These are phyloP conservation scores for human (Homo sapiens) DNA, from an alignment of 2,113 vertebrate species.

Conservation along the genomic window GRCh38 chr5:167654001-167654500, in stretches of 20 bases:
- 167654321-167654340: fast-evolving
- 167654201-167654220: neutral
- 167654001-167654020: neutral
- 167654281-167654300: neutral
- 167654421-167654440: neutral
- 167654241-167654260: neutral
- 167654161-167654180: neutral
- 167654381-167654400: neutral
- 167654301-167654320: fast-evolving
- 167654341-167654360: neutral
- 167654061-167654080: neutral
- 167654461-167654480: neutral
- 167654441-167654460: neutral
- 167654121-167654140: neutral
- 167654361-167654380: neutral
- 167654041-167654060: neutral
- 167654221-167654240: neutral
- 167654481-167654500: neutral
- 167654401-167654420: neutral
- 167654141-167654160: neutral
- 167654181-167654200: neutral
- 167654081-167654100: neutral
- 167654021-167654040: neutral
- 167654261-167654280: neutral
- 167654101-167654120: neutral